Base-by-base conservation (phyloP, 2,888 invertebrate species). In the Cheilosia grossa region DNA sequence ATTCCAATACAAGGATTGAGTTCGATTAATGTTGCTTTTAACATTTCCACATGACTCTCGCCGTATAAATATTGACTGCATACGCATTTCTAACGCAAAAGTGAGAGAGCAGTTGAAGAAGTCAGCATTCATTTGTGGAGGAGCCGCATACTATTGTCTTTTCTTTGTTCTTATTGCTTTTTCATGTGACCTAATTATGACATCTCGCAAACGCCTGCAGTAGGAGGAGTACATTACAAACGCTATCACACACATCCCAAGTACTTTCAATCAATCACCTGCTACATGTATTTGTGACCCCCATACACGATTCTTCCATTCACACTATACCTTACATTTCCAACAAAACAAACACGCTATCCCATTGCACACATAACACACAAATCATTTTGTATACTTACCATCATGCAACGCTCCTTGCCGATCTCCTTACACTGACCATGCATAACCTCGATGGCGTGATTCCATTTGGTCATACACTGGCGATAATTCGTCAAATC, bases 381-480 rank as follows among this genome's bases (percentile, higher is more conserved):
- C 37, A 4, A 37, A 13, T 4, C 37, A 37, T 13, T 13, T 3
- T 37, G 37, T 37, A 90, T 91, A 90, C 91, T 91, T 81, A 92
- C 94, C 93, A 96, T 95, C 92, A 98, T 93, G 92, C 98, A 98
- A 89, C 95, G 94, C 67, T 93, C 93, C 77, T 94, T 92, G 61
- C 97, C 97, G 88, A 98, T 94, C 90, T 96, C 95, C 88, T 94
- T 94, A 93, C 99, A 99, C 93, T 98, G 98, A 89, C 95, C 94
- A 93, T 97, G 96, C 99, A 99, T 99, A 82, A 96, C 94, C 92
- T 97, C 96, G 91, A 98, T 97, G 47, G 98, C 98, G 90, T 95
- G 95, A 93, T 99, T 99, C 99, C 99, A 99, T 93, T 98, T 98
- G 88, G 94, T 95, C 93, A 99, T 93, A 92, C 99, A 99, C 93